These are phyloP conservation scores for Hyperoplus immaculatus DNA, from an alignment of 2,797 vertebrate species.

Conservation along the genomic window DNA sequence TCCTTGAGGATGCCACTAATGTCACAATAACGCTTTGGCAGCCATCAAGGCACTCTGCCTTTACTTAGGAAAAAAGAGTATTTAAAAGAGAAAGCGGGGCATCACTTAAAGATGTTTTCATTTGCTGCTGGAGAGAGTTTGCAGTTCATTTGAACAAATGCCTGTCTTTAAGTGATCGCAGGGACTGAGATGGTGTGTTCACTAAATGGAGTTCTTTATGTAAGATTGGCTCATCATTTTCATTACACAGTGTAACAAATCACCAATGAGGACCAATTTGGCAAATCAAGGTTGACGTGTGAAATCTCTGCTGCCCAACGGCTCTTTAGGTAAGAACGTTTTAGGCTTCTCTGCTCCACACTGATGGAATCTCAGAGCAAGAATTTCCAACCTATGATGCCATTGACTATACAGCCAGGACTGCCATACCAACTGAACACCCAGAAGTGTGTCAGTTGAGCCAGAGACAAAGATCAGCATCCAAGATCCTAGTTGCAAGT, in stretches of 20 bases:
- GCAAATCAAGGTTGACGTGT: conserved; percentile 54
- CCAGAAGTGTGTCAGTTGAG: conserved; percentile 25
- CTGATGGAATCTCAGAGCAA: conserved; percentile 72
- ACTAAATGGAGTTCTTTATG: conserved; percentile 60
- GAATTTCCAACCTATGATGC: conserved; percentile 69
- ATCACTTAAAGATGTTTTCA: conserved; percentile 60
- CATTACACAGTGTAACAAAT: conserved; percentile 41
- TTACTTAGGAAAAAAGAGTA: conserved; percentile 30
- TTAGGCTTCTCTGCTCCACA: conserved; percentile 52
- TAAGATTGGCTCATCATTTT: conserved; percentile 58
- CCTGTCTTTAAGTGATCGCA: conserved; percentile 70
- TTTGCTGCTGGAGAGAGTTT: conserved; percentile 52
- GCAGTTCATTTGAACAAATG: conserved; percentile 55
- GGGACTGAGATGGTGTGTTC: conserved; percentile 48
- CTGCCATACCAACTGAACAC: conserved; percentile 52
- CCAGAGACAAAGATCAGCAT: conserved; percentile 26
- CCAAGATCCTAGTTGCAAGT: conserved; percentile 37
- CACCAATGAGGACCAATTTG: conserved; percentile 30
- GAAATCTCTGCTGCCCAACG: conserved; percentile 52
- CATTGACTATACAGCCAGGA: conserved; percentile 55
- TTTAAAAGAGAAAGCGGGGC: conserved; percentile 38
- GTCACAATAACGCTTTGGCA: conserved; percentile 12
- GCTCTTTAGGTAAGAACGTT: conserved; percentile 56
- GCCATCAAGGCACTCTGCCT: neutral
- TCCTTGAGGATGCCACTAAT: conserved; percentile 24